Base-by-base conservation (phyloP, 2,797 vertebrate species). In the Momotus momota region DNA sequence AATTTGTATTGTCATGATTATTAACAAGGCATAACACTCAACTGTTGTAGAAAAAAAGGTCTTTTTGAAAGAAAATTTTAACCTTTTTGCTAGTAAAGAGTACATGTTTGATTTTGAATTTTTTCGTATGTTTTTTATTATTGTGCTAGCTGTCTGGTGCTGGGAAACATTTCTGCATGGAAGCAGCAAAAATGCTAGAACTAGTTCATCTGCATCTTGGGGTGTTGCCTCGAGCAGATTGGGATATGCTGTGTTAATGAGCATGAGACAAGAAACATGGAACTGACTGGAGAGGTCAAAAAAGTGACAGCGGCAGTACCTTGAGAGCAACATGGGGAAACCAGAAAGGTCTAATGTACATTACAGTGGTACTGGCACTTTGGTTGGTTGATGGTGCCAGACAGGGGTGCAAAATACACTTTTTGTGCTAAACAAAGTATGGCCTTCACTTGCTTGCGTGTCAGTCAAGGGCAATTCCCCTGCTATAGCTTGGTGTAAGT, bases 341-440 rank as follows among this genome's bases (percentile, higher is more conserved):
- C 22, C 35, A 84, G 51, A 33, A 38, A 40, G 51, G 20, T 61
- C 38, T 78, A 40, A 57, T 17, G 21, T 29, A 40, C 22, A 2
- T 61, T 46, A 19, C 7, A 45, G 78, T 4, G 0, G 3, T 54
- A 62, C 62, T 67, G 58, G 51, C 17, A 4, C 60, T 85, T 49
- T 3, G 4, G 19, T 25, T 1, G 0, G 46, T 26, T 1, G 2
- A 3, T 20, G 40, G 45, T 26, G 40, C 49, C 48, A 31, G 27
- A 15, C 3, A 7, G 73, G 65, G 72, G 26, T 41, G 19, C 51
- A 62, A 46, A 78, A 40, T 40, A 31, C 8, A 4, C 48, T 45
- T 1, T 41, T 64, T 54, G 27, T 71, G 20, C 48, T 61, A 31
- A 41, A 18, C 23, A 7, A 43, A 64, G 40, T 48, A 40, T 23